Base-by-base conservation (phyloP, 2,888 invertebrate genomes). In the Hylaea fasciaria region DNA sequence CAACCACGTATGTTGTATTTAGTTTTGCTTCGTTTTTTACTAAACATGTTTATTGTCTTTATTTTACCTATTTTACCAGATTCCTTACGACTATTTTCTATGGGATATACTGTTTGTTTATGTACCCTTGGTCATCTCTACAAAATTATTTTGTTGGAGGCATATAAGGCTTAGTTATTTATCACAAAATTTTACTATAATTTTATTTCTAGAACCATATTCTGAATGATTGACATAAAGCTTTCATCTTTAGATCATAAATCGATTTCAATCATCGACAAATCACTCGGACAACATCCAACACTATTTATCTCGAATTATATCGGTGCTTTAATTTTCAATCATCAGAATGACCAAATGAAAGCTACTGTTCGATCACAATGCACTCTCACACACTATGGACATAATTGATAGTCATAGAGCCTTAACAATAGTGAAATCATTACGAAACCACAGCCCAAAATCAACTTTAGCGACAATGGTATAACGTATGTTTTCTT, bases 241-340 rank as follows among this genome's bases (percentile, higher is more conserved):
- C 39, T 47, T 41, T 41, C 14, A 50, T 45, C 12, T 48, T 8
- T 37, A 22, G 14, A 61, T 47, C 43, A 35, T 47, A 35, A 51
- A 61, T 56, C 56, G 56, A 56, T 48, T 48, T 39, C 37, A 56
- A 56, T 56, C 45, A 59, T 64, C 57, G 32, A 53, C 56, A 16
- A 63, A 70, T 58, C 48, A 45, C 35, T 7, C 45, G 41, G 4
- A 41, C n/a, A 43, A 9, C 62, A 62, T 50, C 57, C 89, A 85
- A 82, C 91, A 83, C 90, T 90, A 87, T 66, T 73, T 75, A 74
- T 82, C 80, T 85, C 83, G 84, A 90, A 90, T 91, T 88, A 91
- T 89, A 91, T 91, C 89, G 83, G 90, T 88, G 91, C 86, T 91
- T 91, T 91, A 91, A 91, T 89, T 91, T 90, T 91, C 90, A 91